Evolutionary conservation across 2,113 vertebrate species (phyloP), one percentile per base, ranked within the genome.

Genomic region (Lophura nycthemera): DNA sequence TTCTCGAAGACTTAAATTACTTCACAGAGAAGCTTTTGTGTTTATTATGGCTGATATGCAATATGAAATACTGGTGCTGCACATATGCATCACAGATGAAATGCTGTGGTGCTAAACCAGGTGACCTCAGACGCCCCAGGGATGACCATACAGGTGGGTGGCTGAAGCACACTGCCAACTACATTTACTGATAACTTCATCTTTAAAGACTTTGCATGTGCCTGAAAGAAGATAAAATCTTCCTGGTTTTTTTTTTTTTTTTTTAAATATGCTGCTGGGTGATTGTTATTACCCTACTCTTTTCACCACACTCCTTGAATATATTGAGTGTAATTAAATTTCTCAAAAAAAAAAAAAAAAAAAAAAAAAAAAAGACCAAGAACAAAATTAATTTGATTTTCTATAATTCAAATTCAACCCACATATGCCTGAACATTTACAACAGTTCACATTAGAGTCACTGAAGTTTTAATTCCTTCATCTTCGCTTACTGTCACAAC

Each of bases 391-490:
- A 89, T 90, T 82, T 87, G 54, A 89, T 92, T 93, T 92, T 63
- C 50, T 67, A 25, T 61, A 59, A 83, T 92, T 91, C 60, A 88
- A 75, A 86, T 96, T 92, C 94, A 81, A 61, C 42, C 48, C 67
- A 59, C 50, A 50, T 52, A 78, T 69, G n/a, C 36, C n/a, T 2
- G 11, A 83, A 90, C 13, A 72, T 74, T 87, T 90, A 50, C 65
- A 93, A 32, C 70, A 73, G 52, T 89, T 93, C 59, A 73, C 67
- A 94, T 93, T 87, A 90, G 27, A 83, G 60, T 77, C 47, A 65
- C 11, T 75, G 59, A 54, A 76, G 40, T 76, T 93, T 91, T 95
- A 93, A 89, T 96, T 91, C 80, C 75, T 96, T 92, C 75, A 70
- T 83, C 82, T 93, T 86, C 2, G 4, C 47, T 88, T 95, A 93